Conservation (phyloP, 2,113 vertebrate genomes). For the Nycticorax nycticorax region DNA sequence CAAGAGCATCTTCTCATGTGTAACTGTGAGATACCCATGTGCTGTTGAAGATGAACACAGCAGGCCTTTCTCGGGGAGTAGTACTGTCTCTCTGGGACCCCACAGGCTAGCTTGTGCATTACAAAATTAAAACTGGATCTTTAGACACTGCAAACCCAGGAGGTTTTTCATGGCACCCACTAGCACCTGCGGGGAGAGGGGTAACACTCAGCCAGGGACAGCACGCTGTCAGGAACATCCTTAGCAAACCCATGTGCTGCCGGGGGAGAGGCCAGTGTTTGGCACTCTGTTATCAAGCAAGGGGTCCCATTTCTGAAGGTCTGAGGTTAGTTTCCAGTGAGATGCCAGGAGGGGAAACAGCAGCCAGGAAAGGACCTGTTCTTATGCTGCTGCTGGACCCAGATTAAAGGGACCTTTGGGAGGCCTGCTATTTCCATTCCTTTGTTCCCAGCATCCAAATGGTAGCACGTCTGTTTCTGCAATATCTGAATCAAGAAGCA, state of each 20-base stretch:
- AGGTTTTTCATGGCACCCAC: neutral
- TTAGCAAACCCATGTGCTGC: neutral
- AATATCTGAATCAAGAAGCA: neutral
- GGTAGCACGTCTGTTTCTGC: neutral
- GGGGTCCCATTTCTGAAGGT: neutral
- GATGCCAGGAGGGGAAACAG: neutral
- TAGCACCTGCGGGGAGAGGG: neutral
- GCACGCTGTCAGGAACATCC: neutral
- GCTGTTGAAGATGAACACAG: neutral
- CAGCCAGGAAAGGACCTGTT: neutral
- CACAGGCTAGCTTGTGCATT: neutral
- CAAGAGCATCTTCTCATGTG: neutral
- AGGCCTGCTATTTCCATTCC: neutral
- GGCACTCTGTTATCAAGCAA: rapidly evolving
- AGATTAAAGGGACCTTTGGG: neutral
- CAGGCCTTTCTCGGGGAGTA: rapidly evolving
- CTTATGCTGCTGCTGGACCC: neutral
- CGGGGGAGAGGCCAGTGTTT: neutral
- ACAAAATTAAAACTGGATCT: neutral
- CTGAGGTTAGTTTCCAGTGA: neutral
- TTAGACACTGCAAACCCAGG: neutral
- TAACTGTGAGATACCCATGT: neutral
- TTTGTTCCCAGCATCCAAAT: neutral
- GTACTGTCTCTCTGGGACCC: neutral
- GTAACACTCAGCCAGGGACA: rapidly evolving